Conservation (phyloP, 1,140 invertebrate species). For the Nilaparvata lugens region DNA sequence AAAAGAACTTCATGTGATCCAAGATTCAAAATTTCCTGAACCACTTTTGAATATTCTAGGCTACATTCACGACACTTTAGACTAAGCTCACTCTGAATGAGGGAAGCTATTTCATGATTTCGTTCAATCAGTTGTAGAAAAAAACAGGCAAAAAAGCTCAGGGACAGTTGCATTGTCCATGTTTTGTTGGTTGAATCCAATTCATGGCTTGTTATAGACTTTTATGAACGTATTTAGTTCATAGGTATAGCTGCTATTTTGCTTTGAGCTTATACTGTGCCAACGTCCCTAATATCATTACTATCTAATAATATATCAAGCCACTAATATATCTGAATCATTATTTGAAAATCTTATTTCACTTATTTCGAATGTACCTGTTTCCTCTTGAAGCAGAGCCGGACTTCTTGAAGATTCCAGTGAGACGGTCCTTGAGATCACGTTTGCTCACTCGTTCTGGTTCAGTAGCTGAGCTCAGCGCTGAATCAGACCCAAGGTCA, state of each 20-base stretch:
- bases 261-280: not conserved
- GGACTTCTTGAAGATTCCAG: conserved; percentile 70
- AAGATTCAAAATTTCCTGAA: no score
- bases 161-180: no score
- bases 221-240: not conserved
- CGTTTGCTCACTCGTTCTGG: conserved; percentile 54
- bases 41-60: no score
- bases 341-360: no score
- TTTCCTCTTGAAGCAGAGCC: conserved; percentile 50
- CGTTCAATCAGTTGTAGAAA: no score
- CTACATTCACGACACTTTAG: no score
- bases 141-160: no score
- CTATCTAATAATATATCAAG: not conserved
- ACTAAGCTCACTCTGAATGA: no score
- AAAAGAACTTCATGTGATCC: no score
- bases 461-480: conserved; percentile 40
- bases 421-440: conserved; percentile 67
- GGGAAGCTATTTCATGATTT: no score
- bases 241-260: not conserved
- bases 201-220: not conserved
- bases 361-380: no score
- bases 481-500: conserved; percentile 70
- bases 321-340: no score
- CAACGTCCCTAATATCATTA: not conserved
- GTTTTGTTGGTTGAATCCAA: not conserved